Base-by-base conservation (phyloP, 2,888 invertebrate species). In the Exocentrus adspersus region DNA sequence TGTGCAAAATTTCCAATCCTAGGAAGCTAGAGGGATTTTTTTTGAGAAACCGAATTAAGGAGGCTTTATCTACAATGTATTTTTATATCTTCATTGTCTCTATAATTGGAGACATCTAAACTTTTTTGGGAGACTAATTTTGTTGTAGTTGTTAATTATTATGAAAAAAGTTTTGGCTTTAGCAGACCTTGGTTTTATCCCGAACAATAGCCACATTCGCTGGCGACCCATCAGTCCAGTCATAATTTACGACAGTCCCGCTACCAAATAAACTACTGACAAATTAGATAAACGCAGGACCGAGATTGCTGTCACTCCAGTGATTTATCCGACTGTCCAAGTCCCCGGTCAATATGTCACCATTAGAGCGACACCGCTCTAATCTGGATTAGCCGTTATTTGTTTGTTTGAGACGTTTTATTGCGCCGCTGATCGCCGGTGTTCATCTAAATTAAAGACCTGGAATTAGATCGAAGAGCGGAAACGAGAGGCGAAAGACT, bases 351-450 rank as follows among this genome's bases (percentile, higher is more conserved):
- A 70, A 72, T 72, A 74, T 72, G 72, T 73, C 72, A 80, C 79
- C 72, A 80, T 80, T 80, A 80, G 71, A 64, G 70, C 63, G 75
- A 77, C 77, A 76, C 70, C 76, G 65, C 74, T 74, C 77, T 78
- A 78, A 78, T 78, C 77, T 76, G 77, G 78, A 77, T 78, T 77
- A 78, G 70, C 62, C 51, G 70, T 74, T 76, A 78, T 78, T 78
- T 78, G 78, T 76, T 78, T 77, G 77, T 74, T 76, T 72, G 71
- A 70, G 72, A 72, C 69, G 69, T 72, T 78, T 78, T 78, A 78
- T 78, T 78, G 76, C 76, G 45, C 69, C 52, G 67, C 64, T 64
- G 68, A 70, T 71, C 67, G 60, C 41, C 58, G 66, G 53, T 62
- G 67, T 71, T 67, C 62, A 52, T 69, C 68, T 68, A 67, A 67